phyloP scores from a whole-genome alignment of 2,113 vertebrate genomes.

The Myodes glareolus region DNA sequence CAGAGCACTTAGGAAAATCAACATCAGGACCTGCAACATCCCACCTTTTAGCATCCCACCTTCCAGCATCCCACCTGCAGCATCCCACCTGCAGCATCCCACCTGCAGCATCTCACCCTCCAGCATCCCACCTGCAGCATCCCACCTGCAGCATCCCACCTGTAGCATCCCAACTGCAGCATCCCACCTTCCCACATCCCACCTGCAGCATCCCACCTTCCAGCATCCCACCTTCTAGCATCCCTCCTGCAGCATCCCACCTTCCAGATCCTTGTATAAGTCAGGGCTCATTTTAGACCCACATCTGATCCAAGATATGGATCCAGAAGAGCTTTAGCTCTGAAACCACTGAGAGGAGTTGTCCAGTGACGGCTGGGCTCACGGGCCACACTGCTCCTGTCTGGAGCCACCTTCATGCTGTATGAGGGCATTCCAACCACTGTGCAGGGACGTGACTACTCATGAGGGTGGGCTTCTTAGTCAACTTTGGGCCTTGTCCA shows the following conservation, averaged over 20 bases:
- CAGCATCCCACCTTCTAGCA: fast-evolving
- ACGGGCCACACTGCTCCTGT: no score
- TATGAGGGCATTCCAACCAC: no score
- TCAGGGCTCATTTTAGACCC: fast-evolving
- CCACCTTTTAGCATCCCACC: no score
- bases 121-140: fast-evolving
- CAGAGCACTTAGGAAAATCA: fast-evolving
- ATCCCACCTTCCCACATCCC: no score
- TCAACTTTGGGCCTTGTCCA: no score
- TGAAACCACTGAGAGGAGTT: fast-evolving
- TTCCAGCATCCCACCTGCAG: fast-evolving
- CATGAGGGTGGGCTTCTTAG: fast-evolving
- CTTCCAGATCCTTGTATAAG: not conserved
- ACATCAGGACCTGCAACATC: no score
- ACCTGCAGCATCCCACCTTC: no score
- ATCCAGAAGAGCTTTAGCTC: fast-evolving
- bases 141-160: fast-evolving
- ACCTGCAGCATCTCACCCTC: fast-evolving
- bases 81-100: fast-evolving
- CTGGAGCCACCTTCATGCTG: not conserved
- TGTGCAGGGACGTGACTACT: fast-evolving
- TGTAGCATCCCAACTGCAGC: fast-evolving
- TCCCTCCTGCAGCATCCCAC: fast-evolving
- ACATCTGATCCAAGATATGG: not conserved
- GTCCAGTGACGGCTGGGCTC: fast-evolving